Percentiles rank a stretch among this genome's conserved stretches.
phyloP scores from a whole-genome alignment of 2,113 vertebrate species.

The Blennius ocellaris region DNA sequence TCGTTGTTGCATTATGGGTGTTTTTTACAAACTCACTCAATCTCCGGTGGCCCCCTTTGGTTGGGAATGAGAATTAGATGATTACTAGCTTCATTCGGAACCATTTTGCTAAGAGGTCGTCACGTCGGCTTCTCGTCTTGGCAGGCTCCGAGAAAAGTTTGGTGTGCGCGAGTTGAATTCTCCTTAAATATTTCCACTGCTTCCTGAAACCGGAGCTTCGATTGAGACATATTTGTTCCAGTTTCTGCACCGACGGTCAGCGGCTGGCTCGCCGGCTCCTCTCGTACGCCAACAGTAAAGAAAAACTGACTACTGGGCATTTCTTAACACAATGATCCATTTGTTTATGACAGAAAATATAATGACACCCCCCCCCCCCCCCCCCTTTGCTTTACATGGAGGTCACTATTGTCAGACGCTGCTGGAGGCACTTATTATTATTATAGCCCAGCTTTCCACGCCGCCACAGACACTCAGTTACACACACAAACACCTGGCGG shows the following conservation, averaged over 20 bases:
- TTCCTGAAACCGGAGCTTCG: slow-evolving; percentile 14
- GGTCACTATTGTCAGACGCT: slow-evolving; percentile 18
- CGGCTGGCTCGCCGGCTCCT: slow-evolving; percentile 4
- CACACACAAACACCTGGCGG: slow-evolving; percentile 19
- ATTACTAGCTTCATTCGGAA: background rate
- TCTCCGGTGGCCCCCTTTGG: background rate
- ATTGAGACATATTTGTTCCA: slow-evolving; percentile 17
- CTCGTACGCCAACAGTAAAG: slow-evolving; percentile 7
- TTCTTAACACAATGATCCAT: slow-evolving; percentile 38
- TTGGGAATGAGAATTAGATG: background rate
- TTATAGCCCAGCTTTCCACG: background rate
- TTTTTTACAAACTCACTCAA: too few relatives aligned
- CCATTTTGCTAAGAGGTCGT: background rate
- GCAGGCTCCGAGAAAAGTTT: background rate
- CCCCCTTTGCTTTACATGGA: background rate
- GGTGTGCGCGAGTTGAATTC: background rate
- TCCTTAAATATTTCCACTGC: slow-evolving; percentile 1
- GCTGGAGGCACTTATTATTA: slow-evolving; percentile 13
- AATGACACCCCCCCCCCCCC: background rate
- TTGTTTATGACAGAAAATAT: slow-evolving; percentile 25
- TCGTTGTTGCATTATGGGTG: too few relatives aligned
- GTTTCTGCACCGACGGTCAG: slow-evolving; percentile 27
- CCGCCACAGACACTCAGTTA: slow-evolving; percentile 4
- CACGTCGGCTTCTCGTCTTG: background rate
- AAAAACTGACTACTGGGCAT: slow-evolving; percentile 16